Base-by-base conservation (phyloP, 2,888 invertebrate genomes). In the Empis stercorea region DNA sequence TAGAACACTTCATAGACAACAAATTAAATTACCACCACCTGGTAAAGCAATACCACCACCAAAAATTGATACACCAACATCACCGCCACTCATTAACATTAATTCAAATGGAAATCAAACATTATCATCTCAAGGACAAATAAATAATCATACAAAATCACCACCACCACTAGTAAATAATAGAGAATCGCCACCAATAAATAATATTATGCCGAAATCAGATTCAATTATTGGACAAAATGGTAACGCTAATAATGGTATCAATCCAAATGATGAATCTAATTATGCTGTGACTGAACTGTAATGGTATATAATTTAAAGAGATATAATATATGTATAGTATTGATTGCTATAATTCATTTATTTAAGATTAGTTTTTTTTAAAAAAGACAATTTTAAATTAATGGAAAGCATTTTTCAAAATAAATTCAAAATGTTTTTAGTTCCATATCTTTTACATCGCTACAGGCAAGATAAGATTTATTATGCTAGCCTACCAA, bases 241-340 rank as follows among this genome's bases (percentile, higher is more conserved):
- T 44, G 45, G 46, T 23, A n/a, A n/a, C n/a, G 43, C 37, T 16
- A 46, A 46, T 32, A 45, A 59, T 43, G 64, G 62, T 49, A 66
- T 65, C 49, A 59, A 61, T 52, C 61, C 68, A 54, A 68, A 65
- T 52, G 68, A 68, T 48, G 68, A 68, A 45, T 68, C 68, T 45
- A 68, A 70, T 53, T 70, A 70, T 57, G 70, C 70, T 51, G 70
- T 70, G 47, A 70, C 70, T 46, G 70, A 70, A 59, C 64, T 70
- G 55, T 70, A 69, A 65, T n/a, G 7, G 23, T 27, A 27, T 6
- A 4, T 20, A 27, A 27, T 27, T 27, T 27, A 9, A 6, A 27
- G 5, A 27, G 6, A 27, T 27, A 7, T 34, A 32, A n/a, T n/a
- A n/a, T n/a, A n/a, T n/a, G n/a, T n/a, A n/a, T n/a, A n/a, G n/a